phyloP scores from a whole-genome alignment of 1,140 invertebrate genomes.

The Ceratosolen fusciceps region DNA sequence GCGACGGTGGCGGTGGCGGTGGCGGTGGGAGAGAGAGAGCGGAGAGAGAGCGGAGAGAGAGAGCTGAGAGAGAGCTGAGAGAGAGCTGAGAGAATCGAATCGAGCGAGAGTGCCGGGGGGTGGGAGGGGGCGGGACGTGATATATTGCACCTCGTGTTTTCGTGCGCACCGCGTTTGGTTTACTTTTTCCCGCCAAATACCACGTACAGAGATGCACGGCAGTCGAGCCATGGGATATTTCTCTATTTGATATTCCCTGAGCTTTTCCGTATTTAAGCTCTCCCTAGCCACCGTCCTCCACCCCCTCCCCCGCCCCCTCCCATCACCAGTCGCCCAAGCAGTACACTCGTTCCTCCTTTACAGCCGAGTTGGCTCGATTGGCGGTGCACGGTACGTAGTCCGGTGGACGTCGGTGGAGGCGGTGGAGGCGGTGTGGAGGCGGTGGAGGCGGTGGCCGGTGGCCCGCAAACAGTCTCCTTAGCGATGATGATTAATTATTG shows the following conservation, averaged over 20 bases:
- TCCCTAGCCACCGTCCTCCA: too few relatives aligned
- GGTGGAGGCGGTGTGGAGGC: too few relatives aligned
- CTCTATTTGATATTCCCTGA: conserved; percentile 54
- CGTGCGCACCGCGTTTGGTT: conserved; percentile 63
- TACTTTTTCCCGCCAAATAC: conserved; percentile 71
- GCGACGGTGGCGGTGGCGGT: too few relatives aligned
- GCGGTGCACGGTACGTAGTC: too few relatives aligned
- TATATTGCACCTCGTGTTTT: conserved; percentile 64
- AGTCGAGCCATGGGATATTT: not conserved
- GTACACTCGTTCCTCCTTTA: too few relatives aligned
- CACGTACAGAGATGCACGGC: conserved; percentile 42
- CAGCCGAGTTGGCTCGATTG: not conserved
- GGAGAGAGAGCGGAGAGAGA: not conserved
- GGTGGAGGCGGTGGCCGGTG: too few relatives aligned
- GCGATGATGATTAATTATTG: conserved; percentile 66
- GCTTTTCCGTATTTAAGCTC: not conserved
- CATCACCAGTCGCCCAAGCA: too few relatives aligned
- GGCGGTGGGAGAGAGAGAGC: not conserved
- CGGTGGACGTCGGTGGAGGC: too few relatives aligned
- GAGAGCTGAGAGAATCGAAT: not conserved
- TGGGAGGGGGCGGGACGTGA: conserved; percentile 53
- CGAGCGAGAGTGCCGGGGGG: too few relatives aligned
- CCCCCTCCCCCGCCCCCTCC: too few relatives aligned
- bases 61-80: not conserved
- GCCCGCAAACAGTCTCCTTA: conserved; percentile 51